Conservation (phyloP, 2,888 invertebrate species). For the Rhogogaster chlorosoma region DNA sequence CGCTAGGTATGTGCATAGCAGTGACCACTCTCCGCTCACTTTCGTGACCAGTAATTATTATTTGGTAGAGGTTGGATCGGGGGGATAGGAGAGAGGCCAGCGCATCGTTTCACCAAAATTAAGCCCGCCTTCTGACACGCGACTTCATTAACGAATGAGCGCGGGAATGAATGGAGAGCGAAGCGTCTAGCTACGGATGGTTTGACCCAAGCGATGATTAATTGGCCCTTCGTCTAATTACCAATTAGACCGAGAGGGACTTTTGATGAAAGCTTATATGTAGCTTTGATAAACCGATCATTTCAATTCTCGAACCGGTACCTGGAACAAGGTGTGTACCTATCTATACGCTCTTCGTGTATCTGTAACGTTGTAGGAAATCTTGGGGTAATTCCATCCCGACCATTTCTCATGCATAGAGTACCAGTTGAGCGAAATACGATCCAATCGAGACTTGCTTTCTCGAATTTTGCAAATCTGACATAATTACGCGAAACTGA, state of each 20-base stretch:
- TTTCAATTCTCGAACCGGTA: constrained; percentile 12
- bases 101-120: constrained; percentile 72
- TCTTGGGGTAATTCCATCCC: background rate
- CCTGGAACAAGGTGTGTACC: background rate
- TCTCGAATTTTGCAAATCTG: background rate
- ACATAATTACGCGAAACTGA: background rate
- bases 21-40: constrained; percentile 32
- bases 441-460: background rate
- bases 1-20: constrained; percentile 69
- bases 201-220: constrained; percentile 70
- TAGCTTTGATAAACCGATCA: constrained; percentile 26
- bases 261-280: constrained; percentile 45
- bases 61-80: constrained; percentile 56
- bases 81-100: constrained; percentile 21
- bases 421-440: background rate
- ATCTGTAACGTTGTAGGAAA: background rate
- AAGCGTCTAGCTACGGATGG: constrained; percentile 62
- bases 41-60: constrained; percentile 70
- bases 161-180: constrained; percentile 67
- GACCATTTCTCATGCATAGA: background rate
- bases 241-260: constrained; percentile 64
- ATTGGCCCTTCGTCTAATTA: constrained; percentile 70
- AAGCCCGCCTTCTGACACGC: constrained; percentile 69
- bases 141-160: constrained; percentile 74
- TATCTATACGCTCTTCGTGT: background rate